These are phyloP conservation scores for Microctonus aethiopoides DNA, from an alignment of 2,888 invertebrate genomes.

Conservation along the genomic window DNA sequence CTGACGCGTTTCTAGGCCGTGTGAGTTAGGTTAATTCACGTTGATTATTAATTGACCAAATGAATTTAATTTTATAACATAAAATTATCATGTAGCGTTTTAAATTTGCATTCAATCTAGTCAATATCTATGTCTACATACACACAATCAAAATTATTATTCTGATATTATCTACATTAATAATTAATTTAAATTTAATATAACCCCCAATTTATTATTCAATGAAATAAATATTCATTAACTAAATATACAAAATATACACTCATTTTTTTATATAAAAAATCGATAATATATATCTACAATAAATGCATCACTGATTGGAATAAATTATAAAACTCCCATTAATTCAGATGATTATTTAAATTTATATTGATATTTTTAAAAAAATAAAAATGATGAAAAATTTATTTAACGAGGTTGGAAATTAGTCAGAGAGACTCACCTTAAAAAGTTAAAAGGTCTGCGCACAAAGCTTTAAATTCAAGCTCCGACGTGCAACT, in stretches of 20 bases:
- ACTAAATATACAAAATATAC: too few relatives aligned
- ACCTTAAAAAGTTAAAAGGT: slow-evolving; percentile 26
- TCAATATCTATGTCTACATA: not conserved
- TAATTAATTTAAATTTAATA: too few relatives aligned
- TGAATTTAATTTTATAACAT: not conserved
- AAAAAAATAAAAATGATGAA: not conserved
- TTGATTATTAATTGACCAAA: not conserved
- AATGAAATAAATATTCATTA: too few relatives aligned
- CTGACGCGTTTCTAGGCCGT: not conserved
- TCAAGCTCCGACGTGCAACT: slow-evolving; percentile 55
- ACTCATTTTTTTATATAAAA: too few relatives aligned
- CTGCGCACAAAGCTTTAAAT: slow-evolving; percentile 36
- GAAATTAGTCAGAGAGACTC: slow-evolving; percentile 24
- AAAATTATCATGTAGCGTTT: not conserved
- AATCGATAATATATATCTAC: not conserved
- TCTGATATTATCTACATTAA: not conserved
- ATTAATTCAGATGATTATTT: too few relatives aligned
- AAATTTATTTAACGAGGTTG: not conserved
- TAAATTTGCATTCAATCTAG: not conserved
- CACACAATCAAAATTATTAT: not conserved
- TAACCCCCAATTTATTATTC: too few relatives aligned
- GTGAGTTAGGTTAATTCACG: not conserved
- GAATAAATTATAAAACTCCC: not conserved
- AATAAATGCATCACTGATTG: not conserved
- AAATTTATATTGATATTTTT: not conserved